Percentiles rank a stretch among this genome's conserved stretches.
Evolutionary conservation across 2,797 vertebrate genomes (phyloP).

Genomic region (Potorous gilbertii): DNA sequence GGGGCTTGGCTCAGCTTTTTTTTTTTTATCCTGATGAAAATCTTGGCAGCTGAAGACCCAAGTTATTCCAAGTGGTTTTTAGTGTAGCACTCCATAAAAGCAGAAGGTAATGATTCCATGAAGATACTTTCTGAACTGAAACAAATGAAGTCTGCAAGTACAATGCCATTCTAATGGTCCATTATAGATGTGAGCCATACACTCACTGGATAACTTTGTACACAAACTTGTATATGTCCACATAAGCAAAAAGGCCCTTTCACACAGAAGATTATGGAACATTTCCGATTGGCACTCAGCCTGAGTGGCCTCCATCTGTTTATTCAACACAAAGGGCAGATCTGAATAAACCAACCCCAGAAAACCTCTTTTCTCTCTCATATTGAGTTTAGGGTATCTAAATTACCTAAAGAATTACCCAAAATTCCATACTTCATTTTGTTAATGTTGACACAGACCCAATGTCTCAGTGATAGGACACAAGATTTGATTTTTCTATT

Average conservation of each 20-base stretch:
- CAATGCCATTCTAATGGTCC: fast-evolving
- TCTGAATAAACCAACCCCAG: background rate
- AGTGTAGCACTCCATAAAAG: background rate
- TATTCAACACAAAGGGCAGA: background rate
- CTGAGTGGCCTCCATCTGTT: background rate
- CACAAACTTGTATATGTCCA: background rate
- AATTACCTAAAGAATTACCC: background rate
- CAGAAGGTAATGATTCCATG: background rate
- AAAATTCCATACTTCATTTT: background rate
- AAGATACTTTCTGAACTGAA: background rate
- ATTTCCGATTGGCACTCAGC: background rate
- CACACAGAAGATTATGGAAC: background rate
- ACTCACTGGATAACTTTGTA: background rate
- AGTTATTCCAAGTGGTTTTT: background rate
- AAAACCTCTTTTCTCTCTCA: too few species aligned
- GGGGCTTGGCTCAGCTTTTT: background rate
- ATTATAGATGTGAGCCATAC: background rate
- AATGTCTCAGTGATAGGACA: background rate
- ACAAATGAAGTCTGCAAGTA: fast-evolving
- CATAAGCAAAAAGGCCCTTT: background rate
- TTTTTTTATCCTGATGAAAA: background rate
- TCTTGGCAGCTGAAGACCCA: background rate
- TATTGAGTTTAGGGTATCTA: background rate
- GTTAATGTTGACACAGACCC: background rate
- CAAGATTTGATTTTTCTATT: background rate